Base-by-base conservation (phyloP, 2,888 invertebrate genomes). In the Cloeon dipterum region DNA sequence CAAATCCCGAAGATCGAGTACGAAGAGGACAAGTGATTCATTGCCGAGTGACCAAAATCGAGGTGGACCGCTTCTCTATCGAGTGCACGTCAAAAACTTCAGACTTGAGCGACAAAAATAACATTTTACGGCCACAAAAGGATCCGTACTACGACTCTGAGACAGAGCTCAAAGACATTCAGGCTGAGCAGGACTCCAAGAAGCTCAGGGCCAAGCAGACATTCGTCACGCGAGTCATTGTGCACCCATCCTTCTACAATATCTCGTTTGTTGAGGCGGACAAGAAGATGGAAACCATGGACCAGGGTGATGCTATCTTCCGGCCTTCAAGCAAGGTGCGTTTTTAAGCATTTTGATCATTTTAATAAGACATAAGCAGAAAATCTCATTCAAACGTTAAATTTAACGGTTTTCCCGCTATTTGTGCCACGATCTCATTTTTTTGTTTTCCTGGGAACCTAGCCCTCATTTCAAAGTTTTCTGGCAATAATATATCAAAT, bases 181-280 rank as follows among this genome's bases (percentile, higher is more conserved):
- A 78, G 26, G 68, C 68, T 29, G 85, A 83, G 46, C 74, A 72
- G 37, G 85, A 85, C 41, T 67, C 74, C 8, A 85, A 83, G 50
- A 81, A 83, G 52, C 68, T 72, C 5, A 79, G 85, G 49, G 75
- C 78, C 43, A 65, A 76, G 4, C 76, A 79, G 56, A 77, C 81
- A 19, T 93, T 91, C 51, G 78, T 89, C 20, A 94, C 93, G 54
- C 68, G 98, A 13, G 94, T 98, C 1, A 96, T 98, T 41, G 86
- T 93, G 5, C 98, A 99, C 59, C 91, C 94, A 0, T 74, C 85
- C 8, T 99, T 99, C 64, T 83, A 91, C 47, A 99, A 99, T 53
- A 85, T 96, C 47, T 83, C 86, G 3, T 93, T 75, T 54, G 73
- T 74, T 1, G 89, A 93, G 51, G 88, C 91, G 0, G 86, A 91